These are phyloP conservation scores for Lanius collurio DNA, from an alignment of 2,113 vertebrate genomes.

Conservation along the genomic window DNA sequence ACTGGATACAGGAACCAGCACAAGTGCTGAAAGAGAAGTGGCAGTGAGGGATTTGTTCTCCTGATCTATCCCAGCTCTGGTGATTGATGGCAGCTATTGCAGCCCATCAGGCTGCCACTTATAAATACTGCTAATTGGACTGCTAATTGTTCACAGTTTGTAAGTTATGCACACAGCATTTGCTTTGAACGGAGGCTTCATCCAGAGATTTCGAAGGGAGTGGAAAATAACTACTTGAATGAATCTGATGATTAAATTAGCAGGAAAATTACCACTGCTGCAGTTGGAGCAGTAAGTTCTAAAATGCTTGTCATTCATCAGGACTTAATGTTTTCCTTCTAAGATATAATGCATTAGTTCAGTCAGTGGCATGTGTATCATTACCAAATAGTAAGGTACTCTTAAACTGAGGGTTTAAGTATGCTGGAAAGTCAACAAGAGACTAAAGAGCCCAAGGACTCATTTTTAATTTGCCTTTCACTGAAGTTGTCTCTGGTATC, in stretches of 20 bases:
- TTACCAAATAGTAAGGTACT: not conserved
- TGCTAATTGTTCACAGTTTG: not conserved
- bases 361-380: not conserved
- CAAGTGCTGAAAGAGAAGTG: not conserved
- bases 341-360: not conserved
- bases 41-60: not conserved
- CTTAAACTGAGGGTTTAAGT: not conserved
- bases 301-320: not conserved
- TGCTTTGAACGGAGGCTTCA: not conserved
- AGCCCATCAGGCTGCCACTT: not conserved
- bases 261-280: not conserved
- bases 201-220: not conserved
- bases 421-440: not conserved
- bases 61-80: not conserved
- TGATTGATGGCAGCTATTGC: not conserved
- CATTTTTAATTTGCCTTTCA: not conserved
- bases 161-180: not conserved
- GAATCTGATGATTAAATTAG: not conserved
- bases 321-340: not conserved
- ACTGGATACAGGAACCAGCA: not conserved
- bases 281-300: not conserved
- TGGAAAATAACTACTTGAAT: not conserved
- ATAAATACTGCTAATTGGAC: not conserved
- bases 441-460: not conserved
- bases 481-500: accelerated